Conservation (phyloP, 2,888 invertebrate species). For the Hoplodrina blanda region DNA sequence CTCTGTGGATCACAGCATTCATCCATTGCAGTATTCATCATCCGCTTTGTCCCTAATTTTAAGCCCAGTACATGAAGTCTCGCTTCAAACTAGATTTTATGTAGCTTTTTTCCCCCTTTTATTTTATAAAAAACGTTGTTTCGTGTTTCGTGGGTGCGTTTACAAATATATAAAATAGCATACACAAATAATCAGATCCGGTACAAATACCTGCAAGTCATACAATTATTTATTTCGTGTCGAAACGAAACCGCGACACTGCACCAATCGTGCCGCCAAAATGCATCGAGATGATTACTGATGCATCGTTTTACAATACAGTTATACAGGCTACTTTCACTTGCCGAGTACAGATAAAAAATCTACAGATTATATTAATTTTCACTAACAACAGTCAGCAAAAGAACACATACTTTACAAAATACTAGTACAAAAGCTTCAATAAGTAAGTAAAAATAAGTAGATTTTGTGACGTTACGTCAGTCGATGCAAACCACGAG, state of each 20-base stretch:
- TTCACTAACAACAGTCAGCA: background rate
- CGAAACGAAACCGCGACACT: no score
- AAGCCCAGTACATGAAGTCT: background rate
- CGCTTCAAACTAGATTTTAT: background rate
- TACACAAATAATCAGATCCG: no score
- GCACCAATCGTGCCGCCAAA: no score
- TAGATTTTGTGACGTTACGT: background rate
- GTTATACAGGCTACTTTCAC: background rate
- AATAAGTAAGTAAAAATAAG: background rate
- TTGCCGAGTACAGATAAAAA: background rate
- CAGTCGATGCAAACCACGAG: background rate
- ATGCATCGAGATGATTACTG: no score
- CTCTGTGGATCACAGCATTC: background rate
- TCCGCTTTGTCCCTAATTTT: background rate
- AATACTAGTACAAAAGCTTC: background rate
- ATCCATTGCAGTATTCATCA: no score
- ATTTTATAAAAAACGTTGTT: no score
- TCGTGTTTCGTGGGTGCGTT: no score
- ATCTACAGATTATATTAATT: slow-evolving; percentile 8
- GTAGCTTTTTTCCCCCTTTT: background rate
- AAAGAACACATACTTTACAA: slow-evolving; percentile 1
- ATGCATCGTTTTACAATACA: no score
- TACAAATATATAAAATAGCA: no score
- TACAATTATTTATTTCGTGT: no score
- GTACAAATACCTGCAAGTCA: no score